phyloP scores from a whole-genome alignment of 2,888 invertebrate genomes.

The Zygogramma bicolorata region DNA sequence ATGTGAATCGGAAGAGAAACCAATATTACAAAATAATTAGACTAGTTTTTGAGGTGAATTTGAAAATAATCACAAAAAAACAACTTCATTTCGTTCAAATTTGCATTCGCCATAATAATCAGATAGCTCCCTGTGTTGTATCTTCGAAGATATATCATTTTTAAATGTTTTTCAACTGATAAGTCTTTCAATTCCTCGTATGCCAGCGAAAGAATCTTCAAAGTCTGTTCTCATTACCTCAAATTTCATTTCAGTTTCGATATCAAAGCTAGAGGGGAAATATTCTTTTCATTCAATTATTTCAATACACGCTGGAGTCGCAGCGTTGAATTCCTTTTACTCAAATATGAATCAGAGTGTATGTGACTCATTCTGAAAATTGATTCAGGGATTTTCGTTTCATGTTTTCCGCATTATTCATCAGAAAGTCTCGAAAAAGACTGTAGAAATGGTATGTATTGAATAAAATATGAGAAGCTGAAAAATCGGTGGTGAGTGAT shows the following conservation, averaged over 20 bases:
- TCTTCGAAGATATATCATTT: too few relatives aligned
- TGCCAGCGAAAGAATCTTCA: too few relatives aligned
- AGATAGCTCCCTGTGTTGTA: too few relatives aligned
- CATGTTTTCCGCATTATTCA: not conserved
- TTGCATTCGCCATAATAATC: too few relatives aligned
- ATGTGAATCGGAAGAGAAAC: too few relatives aligned
- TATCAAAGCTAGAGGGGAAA: not conserved
- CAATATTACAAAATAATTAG: too few relatives aligned
- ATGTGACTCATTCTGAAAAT: constrained; percentile 1
- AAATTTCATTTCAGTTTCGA: not conserved
- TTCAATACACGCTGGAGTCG: not conserved
- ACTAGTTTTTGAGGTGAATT: too few relatives aligned
- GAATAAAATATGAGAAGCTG: not conserved
- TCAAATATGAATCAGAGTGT: not conserved
- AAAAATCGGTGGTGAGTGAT: not conserved
- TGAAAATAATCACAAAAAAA: too few relatives aligned
- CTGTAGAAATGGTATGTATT: not conserved
- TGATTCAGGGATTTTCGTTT: not conserved
- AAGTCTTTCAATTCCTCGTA: too few relatives aligned
- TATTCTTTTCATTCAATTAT: not conserved
- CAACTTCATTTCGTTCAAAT: too few relatives aligned
- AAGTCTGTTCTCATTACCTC: not conserved
- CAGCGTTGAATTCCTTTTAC: not conserved
- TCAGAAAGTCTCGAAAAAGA: not conserved
- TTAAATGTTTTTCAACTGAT: too few relatives aligned